phyloP scores from a whole-genome alignment of 2,113 vertebrate species.

The Seriola aureovittata region DNA sequence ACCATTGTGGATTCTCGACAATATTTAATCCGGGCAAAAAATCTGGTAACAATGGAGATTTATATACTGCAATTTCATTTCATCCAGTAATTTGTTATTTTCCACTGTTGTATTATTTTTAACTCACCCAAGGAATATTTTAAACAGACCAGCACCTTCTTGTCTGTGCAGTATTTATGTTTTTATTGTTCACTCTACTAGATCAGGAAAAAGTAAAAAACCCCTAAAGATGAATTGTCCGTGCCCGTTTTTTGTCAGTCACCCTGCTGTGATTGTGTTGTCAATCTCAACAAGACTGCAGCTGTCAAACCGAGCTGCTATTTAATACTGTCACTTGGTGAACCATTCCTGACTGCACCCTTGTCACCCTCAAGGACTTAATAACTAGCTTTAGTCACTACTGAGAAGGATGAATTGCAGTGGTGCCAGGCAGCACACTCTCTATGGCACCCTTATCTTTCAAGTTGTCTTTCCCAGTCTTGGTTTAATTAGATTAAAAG shows the following conservation, averaged over 20 bases:
- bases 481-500: conserved; percentile 83
- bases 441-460: conserved; percentile 74
- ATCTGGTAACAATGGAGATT: background rate
- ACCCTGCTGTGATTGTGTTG: conserved; percentile 66
- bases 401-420: conserved; percentile 54
- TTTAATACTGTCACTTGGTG: conserved; percentile 63
- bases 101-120: conserved; percentile 1
- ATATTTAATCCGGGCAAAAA: background rate
- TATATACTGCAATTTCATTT: background rate
- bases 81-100: background rate
- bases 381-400: conserved; percentile 61
- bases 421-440: conserved; percentile 53
- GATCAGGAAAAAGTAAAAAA: conserved; percentile 8
- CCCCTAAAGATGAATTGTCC: conserved; percentile 14
- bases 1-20: background rate
- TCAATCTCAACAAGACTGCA: conserved; percentile 59
- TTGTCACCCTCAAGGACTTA: conserved; percentile 38
- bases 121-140: background rate
- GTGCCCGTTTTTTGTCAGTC: conserved; percentile 37
- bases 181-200: conserved; percentile 9
- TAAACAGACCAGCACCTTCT: background rate
- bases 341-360: conserved; percentile 51
- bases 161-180: background rate
- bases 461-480: conserved; percentile 68
- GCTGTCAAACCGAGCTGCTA: conserved; percentile 64